Conservation (phyloP, 1,140 invertebrate genomes). For the Whitmania pigra region DNA sequence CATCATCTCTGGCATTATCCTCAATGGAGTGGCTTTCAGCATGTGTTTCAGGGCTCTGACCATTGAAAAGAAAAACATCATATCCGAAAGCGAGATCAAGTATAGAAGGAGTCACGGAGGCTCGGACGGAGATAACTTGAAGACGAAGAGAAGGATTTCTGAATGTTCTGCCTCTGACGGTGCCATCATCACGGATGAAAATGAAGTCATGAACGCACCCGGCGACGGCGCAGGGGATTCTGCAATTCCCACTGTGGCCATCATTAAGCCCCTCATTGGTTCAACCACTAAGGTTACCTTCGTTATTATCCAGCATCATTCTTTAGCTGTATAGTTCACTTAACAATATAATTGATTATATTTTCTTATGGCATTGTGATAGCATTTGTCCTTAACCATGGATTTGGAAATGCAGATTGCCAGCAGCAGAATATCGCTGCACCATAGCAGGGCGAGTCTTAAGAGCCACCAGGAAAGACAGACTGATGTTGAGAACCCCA, state of each 20-base stretch:
- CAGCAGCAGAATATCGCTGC: conserved; percentile 2
- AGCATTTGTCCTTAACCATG: no score
- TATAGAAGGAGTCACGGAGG: neutral
- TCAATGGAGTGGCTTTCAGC: conserved; percentile 20
- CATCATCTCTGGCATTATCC: conserved; percentile 21
- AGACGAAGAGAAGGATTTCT: neutral
- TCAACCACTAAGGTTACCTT: conserved; percentile 10
- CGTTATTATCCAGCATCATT: no score
- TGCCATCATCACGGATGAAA: conserved; percentile 13
- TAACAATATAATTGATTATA: no score
- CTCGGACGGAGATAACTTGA: neutral
- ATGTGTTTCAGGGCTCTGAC: conserved; percentile 16
- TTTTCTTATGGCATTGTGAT: no score
- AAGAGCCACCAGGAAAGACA: conserved; percentile 10
- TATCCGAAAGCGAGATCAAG: neutral
- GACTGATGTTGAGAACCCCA: neutral
- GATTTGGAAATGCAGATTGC: conserved; percentile 5
- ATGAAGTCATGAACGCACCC: conserved; percentile 9
- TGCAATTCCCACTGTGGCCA: neutral
- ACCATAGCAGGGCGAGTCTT: neutral
- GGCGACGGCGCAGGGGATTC: neutral
- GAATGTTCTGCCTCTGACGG: conserved; percentile 13
- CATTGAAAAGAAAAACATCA: neutral
- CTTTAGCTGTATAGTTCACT: no score
- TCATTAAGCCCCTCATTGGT: neutral